Evolutionary conservation across 2,888 invertebrate species (phyloP).

Genomic region (Laothoe populi): DNA sequence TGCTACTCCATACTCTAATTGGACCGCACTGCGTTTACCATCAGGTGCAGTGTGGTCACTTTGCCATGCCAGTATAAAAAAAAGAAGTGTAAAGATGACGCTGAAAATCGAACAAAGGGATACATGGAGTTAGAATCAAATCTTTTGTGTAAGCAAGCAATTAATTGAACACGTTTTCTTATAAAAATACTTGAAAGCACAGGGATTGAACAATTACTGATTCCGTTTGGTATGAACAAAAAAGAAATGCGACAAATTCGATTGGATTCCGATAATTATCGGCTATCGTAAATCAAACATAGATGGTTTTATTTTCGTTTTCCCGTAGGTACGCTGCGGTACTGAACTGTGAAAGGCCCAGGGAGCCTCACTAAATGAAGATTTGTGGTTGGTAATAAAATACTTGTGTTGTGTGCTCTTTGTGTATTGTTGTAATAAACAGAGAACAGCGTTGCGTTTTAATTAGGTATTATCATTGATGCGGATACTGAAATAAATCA

Average conservation of each 20-base stretch:
- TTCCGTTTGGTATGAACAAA: constrained; percentile 33
- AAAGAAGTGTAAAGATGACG: too few species aligned
- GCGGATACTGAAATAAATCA: not conserved
- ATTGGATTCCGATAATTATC: constrained; percentile 60
- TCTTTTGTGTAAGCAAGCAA: not conserved
- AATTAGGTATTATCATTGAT: not conserved
- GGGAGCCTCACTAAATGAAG: constrained; percentile 64
- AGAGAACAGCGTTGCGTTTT: constrained; percentile 5
- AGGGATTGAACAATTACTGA: constrained; percentile 5
- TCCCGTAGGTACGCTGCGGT: constrained; percentile 48
- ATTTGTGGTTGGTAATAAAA: constrained; percentile 72
- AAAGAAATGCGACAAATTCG: constrained; percentile 47
- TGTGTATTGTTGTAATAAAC: constrained; percentile 24
- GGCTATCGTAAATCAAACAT: constrained; percentile 64
- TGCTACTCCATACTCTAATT: too few species aligned
- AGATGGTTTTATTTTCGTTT: constrained; percentile 65
- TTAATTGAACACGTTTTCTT: not conserved
- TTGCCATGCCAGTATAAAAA: too few species aligned
- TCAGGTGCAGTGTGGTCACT: too few species aligned
- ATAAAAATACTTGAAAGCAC: not conserved
- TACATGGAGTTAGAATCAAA: not conserved
- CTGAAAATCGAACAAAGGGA: too few species aligned
- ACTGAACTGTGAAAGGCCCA: constrained; percentile 54
- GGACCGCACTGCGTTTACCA: too few species aligned
- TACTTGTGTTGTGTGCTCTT: constrained; percentile 47